These are phyloP conservation scores for Aptenodytes forsteri DNA, from an alignment of 2,113 vertebrate genomes.

Conservation along the genomic window DNA sequence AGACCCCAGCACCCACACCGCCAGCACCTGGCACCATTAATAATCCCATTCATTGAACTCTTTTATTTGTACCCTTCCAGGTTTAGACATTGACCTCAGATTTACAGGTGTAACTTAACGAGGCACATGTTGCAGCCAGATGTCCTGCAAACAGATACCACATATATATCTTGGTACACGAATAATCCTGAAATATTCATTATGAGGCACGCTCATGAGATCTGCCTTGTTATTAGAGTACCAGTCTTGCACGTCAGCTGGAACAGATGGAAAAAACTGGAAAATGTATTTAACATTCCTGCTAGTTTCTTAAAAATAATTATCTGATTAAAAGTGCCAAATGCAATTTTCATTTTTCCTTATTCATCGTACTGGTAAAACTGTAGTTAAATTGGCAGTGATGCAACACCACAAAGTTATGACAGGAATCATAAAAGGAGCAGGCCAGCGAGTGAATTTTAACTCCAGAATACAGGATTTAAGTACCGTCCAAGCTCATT, in stretches of 20 bases:
- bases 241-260: conserved; percentile 53
- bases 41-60: conserved; percentile 47
- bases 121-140: conserved; percentile 74
- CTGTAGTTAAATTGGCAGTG: not conserved
- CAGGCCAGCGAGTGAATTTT: not conserved
- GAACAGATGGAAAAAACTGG: conserved; percentile 71
- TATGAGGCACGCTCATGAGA: conserved; percentile 48
- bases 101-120: conserved; percentile 73
- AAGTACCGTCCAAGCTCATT: not conserved
- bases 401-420: not conserved
- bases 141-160: conserved; percentile 52
- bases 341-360: conserved; percentile 28
- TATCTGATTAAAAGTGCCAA: conserved; percentile 70
- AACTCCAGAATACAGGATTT: not conserved
- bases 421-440: not conserved
- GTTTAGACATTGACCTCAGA: conserved; percentile 53
- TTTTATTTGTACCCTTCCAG: conserved; percentile 68
- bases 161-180: conserved; percentile 18
- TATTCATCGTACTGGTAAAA: not conserved
- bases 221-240: conserved; percentile 5
- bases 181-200: conserved; percentile 58
- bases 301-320: conserved; percentile 56
- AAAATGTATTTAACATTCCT: conserved; percentile 57
- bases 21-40: conserved; percentile 70
- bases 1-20: not conserved